These are phyloP conservation scores for Spea hammondii DNA, from an alignment of 2,797 vertebrate genomes.

Conservation along the genomic window DNA sequence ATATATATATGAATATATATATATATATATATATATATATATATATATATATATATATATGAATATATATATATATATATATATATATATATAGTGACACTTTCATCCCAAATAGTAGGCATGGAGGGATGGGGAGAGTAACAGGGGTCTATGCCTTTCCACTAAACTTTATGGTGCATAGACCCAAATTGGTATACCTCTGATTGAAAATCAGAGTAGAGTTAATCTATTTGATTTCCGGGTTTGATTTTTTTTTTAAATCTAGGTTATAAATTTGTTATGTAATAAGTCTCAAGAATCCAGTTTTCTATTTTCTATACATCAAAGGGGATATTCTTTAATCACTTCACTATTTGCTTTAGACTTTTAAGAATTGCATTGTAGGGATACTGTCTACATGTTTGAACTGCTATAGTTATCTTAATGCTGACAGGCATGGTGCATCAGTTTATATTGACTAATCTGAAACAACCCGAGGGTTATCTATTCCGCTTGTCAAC, in stretches of 20 bases:
- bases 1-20: too few relatives aligned
- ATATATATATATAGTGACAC: too few relatives aligned
- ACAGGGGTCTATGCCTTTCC: too few relatives aligned
- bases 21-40: too few relatives aligned
- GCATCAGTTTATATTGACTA: slow-evolving; percentile 4
- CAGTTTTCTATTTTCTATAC: neutral
- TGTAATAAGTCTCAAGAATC: neutral
- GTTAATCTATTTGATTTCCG: neutral
- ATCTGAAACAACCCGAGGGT: neutral
- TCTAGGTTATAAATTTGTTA: neutral
- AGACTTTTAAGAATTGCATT: neutral
- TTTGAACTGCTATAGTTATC: slow-evolving; percentile 3
- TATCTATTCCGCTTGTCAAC: slow-evolving; percentile 5
- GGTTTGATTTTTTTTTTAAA: neutral
- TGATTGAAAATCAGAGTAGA: too few relatives aligned
- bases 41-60: too few relatives aligned
- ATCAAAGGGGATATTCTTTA: neutral
- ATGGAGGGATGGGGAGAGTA: too few relatives aligned
- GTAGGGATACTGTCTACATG: slow-evolving; percentile 1
- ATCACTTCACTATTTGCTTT: neutral
- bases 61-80: too few relatives aligned
- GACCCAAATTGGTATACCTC: too few relatives aligned
- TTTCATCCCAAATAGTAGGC: too few relatives aligned
- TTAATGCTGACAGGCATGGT: slow-evolving; percentile 8
- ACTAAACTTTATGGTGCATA: too few relatives aligned